These are phyloP conservation scores for Nycticebus coucang DNA, from an alignment of 2,113 vertebrate genomes.

Conservation along the genomic window DNA sequence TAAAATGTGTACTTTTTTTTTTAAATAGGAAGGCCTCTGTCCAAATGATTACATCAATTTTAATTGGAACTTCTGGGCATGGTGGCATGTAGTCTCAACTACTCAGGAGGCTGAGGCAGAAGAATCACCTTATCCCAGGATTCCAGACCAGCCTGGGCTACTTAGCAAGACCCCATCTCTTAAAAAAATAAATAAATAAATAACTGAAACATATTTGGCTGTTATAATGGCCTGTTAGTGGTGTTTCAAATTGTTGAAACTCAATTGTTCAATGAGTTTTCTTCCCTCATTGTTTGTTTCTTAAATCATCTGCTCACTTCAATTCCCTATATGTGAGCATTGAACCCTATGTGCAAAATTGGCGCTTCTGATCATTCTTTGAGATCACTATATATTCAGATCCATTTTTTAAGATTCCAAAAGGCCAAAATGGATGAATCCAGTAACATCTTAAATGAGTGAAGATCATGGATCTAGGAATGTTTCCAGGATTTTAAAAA, in stretches of 20 bases:
- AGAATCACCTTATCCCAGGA: background rate
- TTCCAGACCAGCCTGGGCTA: background rate
- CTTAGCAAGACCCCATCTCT: background rate
- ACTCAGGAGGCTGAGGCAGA: background rate
- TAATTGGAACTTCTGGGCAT: background rate
- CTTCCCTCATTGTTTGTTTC: background rate
- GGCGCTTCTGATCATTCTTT: rapidly evolving
- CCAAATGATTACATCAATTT: no score
- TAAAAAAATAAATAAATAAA: background rate
- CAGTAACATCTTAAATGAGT: background rate
- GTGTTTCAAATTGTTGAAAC: no score
- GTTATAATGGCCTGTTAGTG: background rate
- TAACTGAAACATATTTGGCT: background rate
- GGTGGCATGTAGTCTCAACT: background rate
- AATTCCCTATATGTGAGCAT: rapidly evolving
- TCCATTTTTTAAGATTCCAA: background rate
- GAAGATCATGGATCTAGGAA: background rate
- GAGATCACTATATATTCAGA: background rate
- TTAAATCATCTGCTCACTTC: background rate
- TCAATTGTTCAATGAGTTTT: rapidly evolving
- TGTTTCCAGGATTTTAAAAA: background rate
- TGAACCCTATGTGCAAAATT: background rate
- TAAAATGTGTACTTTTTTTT: background rate
- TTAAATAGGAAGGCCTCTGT: background rate
- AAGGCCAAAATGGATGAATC: background rate